Evolutionary conservation across 2,113 vertebrate species (phyloP).

Genomic region (Nothocercus julius): DNA sequence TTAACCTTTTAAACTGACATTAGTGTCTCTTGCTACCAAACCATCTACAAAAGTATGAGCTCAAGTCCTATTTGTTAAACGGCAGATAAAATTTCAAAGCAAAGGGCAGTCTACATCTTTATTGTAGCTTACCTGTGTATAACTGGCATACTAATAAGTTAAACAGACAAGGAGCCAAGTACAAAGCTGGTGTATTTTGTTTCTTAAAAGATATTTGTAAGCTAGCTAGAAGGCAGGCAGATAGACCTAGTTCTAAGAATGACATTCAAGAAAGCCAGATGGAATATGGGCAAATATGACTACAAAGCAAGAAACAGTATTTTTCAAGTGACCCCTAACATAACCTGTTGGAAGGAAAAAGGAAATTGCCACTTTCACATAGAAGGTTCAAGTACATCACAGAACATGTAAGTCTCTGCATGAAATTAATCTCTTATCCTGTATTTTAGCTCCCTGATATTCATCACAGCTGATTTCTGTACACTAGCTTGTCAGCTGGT

Average conservation of each 20-base stretch:
- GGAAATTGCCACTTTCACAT: neutral
- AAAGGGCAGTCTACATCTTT: neutral
- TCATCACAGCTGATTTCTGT: neutral
- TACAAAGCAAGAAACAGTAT: neutral
- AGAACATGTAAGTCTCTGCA: neutral
- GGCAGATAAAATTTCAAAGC: neutral
- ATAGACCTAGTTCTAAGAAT: neutral
- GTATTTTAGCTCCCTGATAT: neutral
- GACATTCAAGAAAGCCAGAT: neutral
- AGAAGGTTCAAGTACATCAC: neutral
- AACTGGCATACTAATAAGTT: neutral
- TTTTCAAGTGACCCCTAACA: neutral
- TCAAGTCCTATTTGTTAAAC: neutral
- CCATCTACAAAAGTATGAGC: neutral
- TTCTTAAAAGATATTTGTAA: neutral
- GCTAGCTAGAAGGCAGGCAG: neutral
- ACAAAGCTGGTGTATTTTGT: conserved; percentile 1
- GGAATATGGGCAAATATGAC: neutral
- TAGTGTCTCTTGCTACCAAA: neutral
- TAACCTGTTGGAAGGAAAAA: neutral
- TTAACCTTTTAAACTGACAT: neutral
- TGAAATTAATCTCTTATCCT: neutral
- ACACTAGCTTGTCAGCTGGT: neutral
- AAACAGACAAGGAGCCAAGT: conserved; percentile 8
- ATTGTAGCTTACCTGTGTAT: neutral